These are phyloP conservation scores for Noctua janthe DNA, from an alignment of 2,888 invertebrate species.

Conservation along the genomic window DNA sequence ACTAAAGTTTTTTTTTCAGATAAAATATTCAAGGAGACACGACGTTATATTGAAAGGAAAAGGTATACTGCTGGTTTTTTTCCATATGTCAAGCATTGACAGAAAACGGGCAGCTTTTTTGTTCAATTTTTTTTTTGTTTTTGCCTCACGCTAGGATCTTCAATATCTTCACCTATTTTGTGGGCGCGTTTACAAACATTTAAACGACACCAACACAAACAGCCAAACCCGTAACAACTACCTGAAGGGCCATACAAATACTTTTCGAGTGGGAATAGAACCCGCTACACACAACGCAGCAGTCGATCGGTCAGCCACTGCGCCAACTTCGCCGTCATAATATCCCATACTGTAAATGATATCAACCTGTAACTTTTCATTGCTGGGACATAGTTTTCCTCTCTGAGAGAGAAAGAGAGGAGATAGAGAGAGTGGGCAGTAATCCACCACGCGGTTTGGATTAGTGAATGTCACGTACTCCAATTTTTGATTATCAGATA, in stretches of 20 bases:
- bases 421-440: neutral
- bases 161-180: neutral
- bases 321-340: neutral
- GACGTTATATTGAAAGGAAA: slow-evolving; percentile 15
- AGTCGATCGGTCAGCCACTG: neutral
- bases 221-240: neutral
- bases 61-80: slow-evolving; percentile 8
- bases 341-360: neutral
- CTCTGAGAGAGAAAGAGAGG: no score
- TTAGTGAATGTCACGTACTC: neutral
- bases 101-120: slow-evolving; percentile 8
- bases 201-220: neutral
- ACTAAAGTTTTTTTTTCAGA: slow-evolving; percentile 28
- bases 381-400: no score
- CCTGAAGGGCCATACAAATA: neutral
- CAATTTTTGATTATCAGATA: neutral
- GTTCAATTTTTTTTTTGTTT: neutral
- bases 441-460: neutral
- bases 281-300: neutral
- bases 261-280: neutral
- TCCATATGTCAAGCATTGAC: neutral
- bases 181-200: neutral
- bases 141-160: neutral
- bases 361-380: neutral
- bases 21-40: slow-evolving; percentile 42